Conservation (phyloP, 2,888 invertebrate genomes). For the Leucozona laternaria region DNA sequence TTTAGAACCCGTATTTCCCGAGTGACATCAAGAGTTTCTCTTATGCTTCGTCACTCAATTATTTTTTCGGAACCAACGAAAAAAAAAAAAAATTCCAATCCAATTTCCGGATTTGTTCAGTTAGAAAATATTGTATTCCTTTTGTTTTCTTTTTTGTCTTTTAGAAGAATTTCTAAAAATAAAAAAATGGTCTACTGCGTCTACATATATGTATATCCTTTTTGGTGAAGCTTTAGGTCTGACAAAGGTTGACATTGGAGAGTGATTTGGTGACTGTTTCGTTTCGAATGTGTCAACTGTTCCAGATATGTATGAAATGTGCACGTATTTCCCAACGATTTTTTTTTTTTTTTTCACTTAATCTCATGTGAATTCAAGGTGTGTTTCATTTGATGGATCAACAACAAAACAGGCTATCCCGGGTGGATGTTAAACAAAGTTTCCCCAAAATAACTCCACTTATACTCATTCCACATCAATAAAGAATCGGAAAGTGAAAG, state of each 20-base stretch:
- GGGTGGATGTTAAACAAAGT: neutral
- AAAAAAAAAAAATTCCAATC: slow-evolving; percentile 1
- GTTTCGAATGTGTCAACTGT: slow-evolving; percentile 4
- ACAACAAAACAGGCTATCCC: neutral
- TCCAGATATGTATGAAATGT: neutral
- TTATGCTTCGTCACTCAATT: slow-evolving; percentile 66
- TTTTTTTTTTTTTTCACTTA: neutral
- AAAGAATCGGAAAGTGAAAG: slow-evolving; percentile 49
- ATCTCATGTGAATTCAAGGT: slow-evolving; percentile 10
- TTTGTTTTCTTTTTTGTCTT: neutral
- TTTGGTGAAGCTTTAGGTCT: neutral
- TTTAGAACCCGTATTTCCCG: slow-evolving; percentile 32
- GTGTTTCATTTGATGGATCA: slow-evolving; percentile 9
- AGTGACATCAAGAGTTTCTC: slow-evolving; percentile 54
- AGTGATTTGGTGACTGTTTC: slow-evolving; percentile 16
- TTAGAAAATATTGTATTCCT: slow-evolving; percentile 21
- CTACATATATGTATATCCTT: neutral
- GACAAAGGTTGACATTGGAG: slow-evolving; percentile 28
- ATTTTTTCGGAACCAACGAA: slow-evolving; percentile 9
- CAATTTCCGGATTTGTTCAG: slow-evolving; percentile 34
- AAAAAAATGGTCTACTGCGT: neutral
- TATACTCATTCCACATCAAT: slow-evolving; percentile 20
- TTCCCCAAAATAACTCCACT: neutral
- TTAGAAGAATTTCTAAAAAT: neutral
- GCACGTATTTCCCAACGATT: neutral